phyloP scores from a whole-genome alignment of 2,888 invertebrate genomes.

The Agrenia bidenticulata region DNA sequence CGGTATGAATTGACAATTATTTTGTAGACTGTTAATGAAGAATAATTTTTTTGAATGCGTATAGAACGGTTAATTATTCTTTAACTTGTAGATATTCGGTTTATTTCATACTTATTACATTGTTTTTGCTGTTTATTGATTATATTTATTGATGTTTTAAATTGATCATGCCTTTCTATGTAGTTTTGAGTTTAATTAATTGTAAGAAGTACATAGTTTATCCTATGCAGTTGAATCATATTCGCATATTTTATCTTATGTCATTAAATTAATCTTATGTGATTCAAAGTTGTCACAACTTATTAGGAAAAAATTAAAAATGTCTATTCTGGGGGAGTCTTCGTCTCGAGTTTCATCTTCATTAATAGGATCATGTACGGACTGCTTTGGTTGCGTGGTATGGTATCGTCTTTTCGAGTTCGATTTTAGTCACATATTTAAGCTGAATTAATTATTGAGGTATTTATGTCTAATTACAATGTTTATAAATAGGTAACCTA shows the following conservation, averaged over 20 bases:
- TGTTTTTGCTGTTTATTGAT: constrained; percentile 9
- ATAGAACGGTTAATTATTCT: background rate
- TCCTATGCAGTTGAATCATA: no score
- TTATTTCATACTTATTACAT: constrained; percentile 10
- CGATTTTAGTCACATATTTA: constrained; percentile 7
- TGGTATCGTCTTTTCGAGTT: constrained; percentile 21
- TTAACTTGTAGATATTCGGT: constrained; percentile 3
- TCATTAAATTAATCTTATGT: no score
- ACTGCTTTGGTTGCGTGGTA: constrained; percentile 5
- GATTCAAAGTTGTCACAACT: no score
- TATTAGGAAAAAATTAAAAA: no score
- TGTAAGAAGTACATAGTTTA: no score
- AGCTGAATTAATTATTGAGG: constrained; percentile 17
- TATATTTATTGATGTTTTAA: constrained; percentile 4
- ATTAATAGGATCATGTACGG: constrained; percentile 5
- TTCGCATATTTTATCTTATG: no score
- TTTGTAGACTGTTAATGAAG: no score
- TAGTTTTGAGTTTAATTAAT: constrained; percentile 5
- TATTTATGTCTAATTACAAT: constrained; percentile 1
- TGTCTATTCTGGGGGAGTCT: constrained; percentile 2
- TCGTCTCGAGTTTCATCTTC: background rate
- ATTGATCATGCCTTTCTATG: constrained; percentile 1
- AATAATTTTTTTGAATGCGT: no score
- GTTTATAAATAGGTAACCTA: constrained; percentile 5
- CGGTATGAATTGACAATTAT: no score